Evolutionary conservation across 2,888 invertebrate genomes (phyloP).

Genomic region (Merodon equestris): DNA sequence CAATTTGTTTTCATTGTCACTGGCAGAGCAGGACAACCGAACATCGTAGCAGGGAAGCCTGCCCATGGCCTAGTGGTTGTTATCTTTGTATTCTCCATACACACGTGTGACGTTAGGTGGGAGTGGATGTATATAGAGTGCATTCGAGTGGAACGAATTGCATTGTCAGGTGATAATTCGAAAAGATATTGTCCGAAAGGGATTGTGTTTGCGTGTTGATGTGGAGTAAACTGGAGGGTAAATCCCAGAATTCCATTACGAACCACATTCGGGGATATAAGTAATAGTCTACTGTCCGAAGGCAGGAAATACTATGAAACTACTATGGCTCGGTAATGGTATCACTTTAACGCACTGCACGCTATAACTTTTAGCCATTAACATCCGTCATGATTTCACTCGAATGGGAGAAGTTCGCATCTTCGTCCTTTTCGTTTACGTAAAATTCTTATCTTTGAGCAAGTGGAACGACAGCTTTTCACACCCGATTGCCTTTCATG

Average conservation of each 20-base stretch:
- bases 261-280: no score
- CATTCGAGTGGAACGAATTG: constrained; percentile 46
- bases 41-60: no score
- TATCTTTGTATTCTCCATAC: no score
- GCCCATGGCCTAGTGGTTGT: no score
- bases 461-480: constrained; percentile 64
- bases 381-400: constrained; percentile 52
- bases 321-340: constrained; percentile 24
- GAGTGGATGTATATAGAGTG: not conserved
- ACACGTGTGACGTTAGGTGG: no score
- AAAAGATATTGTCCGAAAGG: constrained; percentile 18
- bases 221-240: constrained; percentile 18
- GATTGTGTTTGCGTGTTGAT: constrained; percentile 24
- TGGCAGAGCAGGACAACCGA: not conserved
- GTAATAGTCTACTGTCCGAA: constrained; percentile 29
- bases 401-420: constrained; percentile 5
- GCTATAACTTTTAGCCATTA: constrained; percentile 53
- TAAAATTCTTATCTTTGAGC: constrained; percentile 58
- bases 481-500: constrained; percentile 68
- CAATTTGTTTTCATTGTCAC: constrained; percentile 39
- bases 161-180: constrained; percentile 50
- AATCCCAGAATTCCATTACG: constrained; percentile 42
- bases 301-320: no score
- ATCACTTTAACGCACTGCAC: not conserved
- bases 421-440: no score